phyloP scores from a whole-genome alignment of 2,888 invertebrate species.

The Clostera curtula region DNA sequence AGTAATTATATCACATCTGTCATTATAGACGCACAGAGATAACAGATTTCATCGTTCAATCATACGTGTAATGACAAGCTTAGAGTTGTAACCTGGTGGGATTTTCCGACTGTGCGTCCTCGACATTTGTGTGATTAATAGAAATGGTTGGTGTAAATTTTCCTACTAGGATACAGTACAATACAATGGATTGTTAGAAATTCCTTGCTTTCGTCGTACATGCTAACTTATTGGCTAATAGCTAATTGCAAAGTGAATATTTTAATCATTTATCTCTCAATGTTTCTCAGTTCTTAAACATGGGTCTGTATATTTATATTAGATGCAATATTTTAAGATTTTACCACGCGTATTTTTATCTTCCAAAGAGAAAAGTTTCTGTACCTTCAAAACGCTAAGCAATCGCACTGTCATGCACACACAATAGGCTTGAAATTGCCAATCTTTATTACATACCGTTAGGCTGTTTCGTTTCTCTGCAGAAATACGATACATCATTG shows the following conservation, averaged over 20 bases:
- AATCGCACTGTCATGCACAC: conserved; percentile 12
- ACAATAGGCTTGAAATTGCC: conserved; percentile 33
- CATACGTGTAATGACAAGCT: conserved; percentile 14
- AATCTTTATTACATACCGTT: conserved; percentile 26
- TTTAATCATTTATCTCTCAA: no score
- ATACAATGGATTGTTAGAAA: no score
- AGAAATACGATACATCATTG: conserved; percentile 7
- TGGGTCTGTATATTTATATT: no score
- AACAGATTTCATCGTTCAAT: conserved; percentile 8
- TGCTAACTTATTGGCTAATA: no score
- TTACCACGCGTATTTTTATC: no score
- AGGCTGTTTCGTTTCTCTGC: conserved; percentile 23
- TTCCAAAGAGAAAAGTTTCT: no score
- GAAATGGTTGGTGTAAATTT: background rate
- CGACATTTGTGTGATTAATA: conserved; percentile 3
- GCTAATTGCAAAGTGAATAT: no score
- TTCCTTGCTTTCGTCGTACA: no score
- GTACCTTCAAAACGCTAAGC: conserved; percentile 2
- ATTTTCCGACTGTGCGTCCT: conserved; percentile 10
- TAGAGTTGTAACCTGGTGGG: conserved; percentile 12
- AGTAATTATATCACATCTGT: conserved; percentile 16
- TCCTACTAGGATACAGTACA: no score
- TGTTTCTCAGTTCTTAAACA: no score
- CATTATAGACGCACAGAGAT: conserved; percentile 13
- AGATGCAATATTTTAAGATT: no score